These are phyloP conservation scores for Nomada flava DNA, from an alignment of 2,888 invertebrate species.

Conservation along the genomic window DNA sequence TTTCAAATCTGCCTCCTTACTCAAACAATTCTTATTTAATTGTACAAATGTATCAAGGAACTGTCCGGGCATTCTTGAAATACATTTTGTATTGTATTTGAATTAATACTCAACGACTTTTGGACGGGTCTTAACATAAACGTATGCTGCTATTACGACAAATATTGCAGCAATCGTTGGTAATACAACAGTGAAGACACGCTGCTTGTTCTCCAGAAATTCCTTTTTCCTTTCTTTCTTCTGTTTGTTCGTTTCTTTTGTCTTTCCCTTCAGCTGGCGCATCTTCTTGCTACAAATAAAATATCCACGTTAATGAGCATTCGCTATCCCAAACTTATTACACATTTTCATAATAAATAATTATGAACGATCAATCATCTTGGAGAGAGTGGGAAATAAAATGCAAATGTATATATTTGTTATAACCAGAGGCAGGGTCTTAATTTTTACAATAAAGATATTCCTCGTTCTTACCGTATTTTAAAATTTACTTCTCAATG, in stretches of 20 bases:
- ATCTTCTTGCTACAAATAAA: slow-evolving; percentile 83
- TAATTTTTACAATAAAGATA: background rate
- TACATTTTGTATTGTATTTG: slow-evolving; percentile 26
- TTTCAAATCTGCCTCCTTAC: slow-evolving; percentile 37
- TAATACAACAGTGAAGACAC: slow-evolving; percentile 91
- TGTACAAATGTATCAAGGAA: slow-evolving; percentile 59
- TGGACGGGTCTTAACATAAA: slow-evolving; percentile 93
- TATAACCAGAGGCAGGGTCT: background rate
- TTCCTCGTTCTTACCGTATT: background rate
- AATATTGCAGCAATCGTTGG: slow-evolving; percentile 90
- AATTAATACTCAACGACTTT: slow-evolving; percentile 79
- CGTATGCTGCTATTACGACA: slow-evolving; percentile 90
- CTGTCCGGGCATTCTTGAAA: slow-evolving; percentile 55
- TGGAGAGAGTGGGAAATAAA: background rate
- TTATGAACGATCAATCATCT: background rate
- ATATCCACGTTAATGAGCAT: background rate
- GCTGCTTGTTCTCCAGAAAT: slow-evolving; percentile 91
- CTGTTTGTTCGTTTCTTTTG: slow-evolving; percentile 93
- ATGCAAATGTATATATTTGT: background rate
- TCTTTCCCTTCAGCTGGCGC: slow-evolving; percentile 92
- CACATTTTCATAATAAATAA: too few species aligned
- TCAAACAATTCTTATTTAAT: slow-evolving; percentile 46
- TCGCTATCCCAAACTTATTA: background rate
- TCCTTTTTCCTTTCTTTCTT: slow-evolving; percentile 94
- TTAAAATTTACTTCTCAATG: background rate